Evolutionary conservation across 2,797 vertebrate species (phyloP), one percentile per base, ranked within the genome.

Genomic region (Phaenicophaeus curvirostris): DNA sequence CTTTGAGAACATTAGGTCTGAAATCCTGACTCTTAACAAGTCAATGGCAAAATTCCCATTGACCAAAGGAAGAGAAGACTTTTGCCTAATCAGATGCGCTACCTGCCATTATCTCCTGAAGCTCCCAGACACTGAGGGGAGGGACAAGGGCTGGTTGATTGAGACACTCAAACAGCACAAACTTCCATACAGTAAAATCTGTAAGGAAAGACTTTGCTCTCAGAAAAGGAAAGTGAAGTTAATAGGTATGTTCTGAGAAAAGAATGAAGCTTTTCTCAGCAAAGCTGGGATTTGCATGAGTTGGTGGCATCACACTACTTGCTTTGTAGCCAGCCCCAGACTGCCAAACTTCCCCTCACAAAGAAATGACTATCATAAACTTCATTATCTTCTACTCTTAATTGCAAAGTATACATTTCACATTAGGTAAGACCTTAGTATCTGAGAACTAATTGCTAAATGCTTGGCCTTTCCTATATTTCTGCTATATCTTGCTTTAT

Each of bases 341-440:
- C 66, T 75, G 69, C 35, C 80, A 88, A 69, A 82, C 25, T 44
- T 71, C 44, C 39, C 51, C 35, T 2, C 23, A 13, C 2, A 41
- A 39, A 84, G 91, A 95, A 82, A 86, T 39, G 41, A 67, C 55
- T 74, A 58, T 86, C 93, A 84, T 58, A 78, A 96, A 95, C 91
- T 93, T 96, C 91, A 94, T 90, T 95, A 95, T 90, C 77, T 95
- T 76, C 77, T 59, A 53, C 51, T 73, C 48, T 83, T 94, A 94
- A 96, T 93, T 88, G 83, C 54, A 78, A 86, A 78, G 54, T 30
- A 84, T 78, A 69, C 42, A 44, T 81, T 91, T 66, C 65, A 62
- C 48, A 73, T 69, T 87, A 91, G 85, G 62, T 48, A 74, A 75
- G 54, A 74, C 72, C 75, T 82, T 37, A 66, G n/a, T 69, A 46